Evolutionary conservation across 2,888 invertebrate genomes (phyloP).

Genomic region (Noctua pronuba): DNA sequence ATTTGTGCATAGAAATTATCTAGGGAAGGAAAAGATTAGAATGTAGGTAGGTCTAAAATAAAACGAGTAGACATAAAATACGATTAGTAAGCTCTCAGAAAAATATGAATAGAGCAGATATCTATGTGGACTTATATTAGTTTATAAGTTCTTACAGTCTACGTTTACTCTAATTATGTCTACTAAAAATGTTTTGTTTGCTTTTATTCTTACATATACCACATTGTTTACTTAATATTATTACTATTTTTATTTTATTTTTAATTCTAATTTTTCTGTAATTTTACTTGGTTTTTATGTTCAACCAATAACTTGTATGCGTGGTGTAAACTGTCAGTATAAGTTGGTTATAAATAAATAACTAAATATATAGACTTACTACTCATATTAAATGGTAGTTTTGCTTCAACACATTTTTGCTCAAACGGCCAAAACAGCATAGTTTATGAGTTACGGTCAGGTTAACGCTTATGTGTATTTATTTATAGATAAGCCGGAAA

Average conservation of each 20-base stretch:
- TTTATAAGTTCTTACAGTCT: not conserved
- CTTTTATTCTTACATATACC: too few species aligned
- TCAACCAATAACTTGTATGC: too few species aligned
- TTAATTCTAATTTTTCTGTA: too few species aligned
- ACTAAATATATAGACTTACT: not conserved
- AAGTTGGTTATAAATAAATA: too few species aligned
- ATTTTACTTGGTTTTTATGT: too few species aligned
- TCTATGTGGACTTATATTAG: not conserved
- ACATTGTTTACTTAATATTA: too few species aligned
- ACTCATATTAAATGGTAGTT: not conserved
- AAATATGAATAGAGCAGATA: not conserved
- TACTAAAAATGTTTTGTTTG: too few species aligned
- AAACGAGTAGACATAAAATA: not conserved
- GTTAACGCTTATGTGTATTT: not conserved
- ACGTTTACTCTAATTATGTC: too few species aligned
- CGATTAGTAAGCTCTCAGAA: not conserved
- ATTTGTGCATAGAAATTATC: slow-evolving; percentile 9
- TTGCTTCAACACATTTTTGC: not conserved
- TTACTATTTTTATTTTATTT: too few species aligned
- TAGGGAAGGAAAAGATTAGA: not conserved
- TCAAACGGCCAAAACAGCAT: not conserved
- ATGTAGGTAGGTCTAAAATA: not conserved
- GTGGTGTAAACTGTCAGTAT: too few species aligned
- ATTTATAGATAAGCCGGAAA: not conserved
- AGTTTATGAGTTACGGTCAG: not conserved